Percentiles rank a stretch among this genome's conserved stretches.
Conservation (phyloP, 2,888 invertebrate genomes). For the Cephus nigrinus region DNA sequence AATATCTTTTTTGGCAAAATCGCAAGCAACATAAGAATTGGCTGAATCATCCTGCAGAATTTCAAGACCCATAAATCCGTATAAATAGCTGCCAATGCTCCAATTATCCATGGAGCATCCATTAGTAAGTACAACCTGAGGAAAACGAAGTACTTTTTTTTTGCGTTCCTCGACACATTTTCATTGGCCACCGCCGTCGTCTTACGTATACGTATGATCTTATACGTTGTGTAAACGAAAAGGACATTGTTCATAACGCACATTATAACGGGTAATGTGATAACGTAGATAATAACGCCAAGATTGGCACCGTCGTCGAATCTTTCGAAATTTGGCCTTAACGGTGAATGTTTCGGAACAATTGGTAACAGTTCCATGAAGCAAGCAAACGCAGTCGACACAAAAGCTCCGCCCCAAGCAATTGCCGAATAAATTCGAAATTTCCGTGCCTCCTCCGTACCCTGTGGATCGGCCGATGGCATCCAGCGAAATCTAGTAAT, state of each 20-base stretch:
- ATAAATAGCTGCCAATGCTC: conserved; percentile 46
- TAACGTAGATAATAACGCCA: conserved; percentile 25
- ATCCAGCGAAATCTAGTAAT: conserved; percentile 54
- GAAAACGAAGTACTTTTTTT: conserved; percentile 44
- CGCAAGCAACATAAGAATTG: conserved; percentile 47
- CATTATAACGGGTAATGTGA: conserved; percentile 35
- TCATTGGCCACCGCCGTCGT: conserved; percentile 33
- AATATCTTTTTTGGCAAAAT: conserved; percentile 45
- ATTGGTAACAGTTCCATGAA: conserved; percentile 46
- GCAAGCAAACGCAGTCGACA: conserved; percentile 37
- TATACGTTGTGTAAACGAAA: conserved; percentile 47
- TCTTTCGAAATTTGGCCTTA: conserved; percentile 47
- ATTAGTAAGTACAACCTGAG: conserved; percentile 48
- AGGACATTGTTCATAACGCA: conserved; percentile 37
- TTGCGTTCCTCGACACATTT: conserved; percentile 35
- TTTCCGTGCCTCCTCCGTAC: conserved; percentile 43
- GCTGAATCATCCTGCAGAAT: conserved; percentile 50
- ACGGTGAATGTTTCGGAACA: conserved; percentile 37
- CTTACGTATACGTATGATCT: conserved; percentile 40
- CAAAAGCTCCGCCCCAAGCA: conserved; percentile 35
- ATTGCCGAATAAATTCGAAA: conserved; percentile 37
- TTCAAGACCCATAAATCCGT: conserved; percentile 52
- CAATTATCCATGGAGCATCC: conserved; percentile 51
- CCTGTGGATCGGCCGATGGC: conserved; percentile 33
- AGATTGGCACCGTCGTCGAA: conserved; percentile 23